Evolutionary conservation across 2,888 invertebrate genomes (phyloP), one percentile per base, ranked within the genome.

Genomic region (Malachius bipustulatus): DNA sequence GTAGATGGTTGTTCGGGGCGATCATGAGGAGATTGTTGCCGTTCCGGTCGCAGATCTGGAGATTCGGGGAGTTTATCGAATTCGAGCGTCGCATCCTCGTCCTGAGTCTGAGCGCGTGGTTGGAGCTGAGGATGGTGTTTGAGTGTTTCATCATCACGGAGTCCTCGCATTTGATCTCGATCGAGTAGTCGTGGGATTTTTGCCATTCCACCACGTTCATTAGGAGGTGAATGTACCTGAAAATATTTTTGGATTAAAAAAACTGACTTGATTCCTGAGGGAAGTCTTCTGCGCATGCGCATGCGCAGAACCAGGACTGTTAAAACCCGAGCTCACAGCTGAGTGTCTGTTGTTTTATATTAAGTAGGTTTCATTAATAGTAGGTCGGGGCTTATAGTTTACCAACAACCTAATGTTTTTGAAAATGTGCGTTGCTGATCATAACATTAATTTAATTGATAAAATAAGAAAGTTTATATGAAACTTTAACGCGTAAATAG

Each of bases 171-270:
- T 72, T 76, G 38, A 67, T 71, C 32, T 55, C 57, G 19, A 57
- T 54, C 6, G 54, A 49, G 30, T 48, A 45, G 33, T 62, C 54
- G 40, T 65, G 63, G 10, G 46, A 41, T 43, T 70, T 82, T 63
- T 93, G 93, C 85, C 89, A 94, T 51, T 90, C 88, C 8, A 94
- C 59, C 1, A 94, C 87, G 54, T 80, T 82, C 40, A 78, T 79
- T 14, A 94, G 68, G 1, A 94, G 70, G 32, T 80, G 77, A 43
- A 94, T 94, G 61, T 96, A 96, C 52, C 81, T 81, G 58, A 30
- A 50, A 54, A 26, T 32, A 9, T 9, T 10, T 32, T 14, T 31
- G 6, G 14, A 14, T 8, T 6, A 31, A 10, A 24, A 9, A n/a
- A n/a, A n/a, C n/a, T n/a, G n/a, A n/a, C n/a, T n/a, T n/a, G n/a